These are phyloP conservation scores for Brenthis daphne DNA, from an alignment of 2,888 invertebrate species.

Conservation along the genomic window DNA sequence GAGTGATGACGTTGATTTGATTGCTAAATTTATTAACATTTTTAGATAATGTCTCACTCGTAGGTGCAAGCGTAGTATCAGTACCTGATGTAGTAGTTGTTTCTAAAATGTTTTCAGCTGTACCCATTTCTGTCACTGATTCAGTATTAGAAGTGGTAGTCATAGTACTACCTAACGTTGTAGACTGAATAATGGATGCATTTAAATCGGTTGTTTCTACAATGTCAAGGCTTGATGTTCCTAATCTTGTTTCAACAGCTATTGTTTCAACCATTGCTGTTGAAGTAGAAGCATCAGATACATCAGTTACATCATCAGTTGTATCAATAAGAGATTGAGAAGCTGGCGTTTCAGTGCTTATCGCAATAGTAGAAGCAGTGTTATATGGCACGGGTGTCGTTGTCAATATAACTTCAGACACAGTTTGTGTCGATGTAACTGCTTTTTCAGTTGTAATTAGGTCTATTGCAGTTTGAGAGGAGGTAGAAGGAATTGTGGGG, in stretches of 20 bases:
- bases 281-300: slow-evolving; percentile 41
- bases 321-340: slow-evolving; percentile 38
- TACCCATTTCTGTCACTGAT: slow-evolving; percentile 46
- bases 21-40: slow-evolving; percentile 49
- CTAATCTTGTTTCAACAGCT: slow-evolving; percentile 23
- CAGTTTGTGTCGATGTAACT: slow-evolving; percentile 36
- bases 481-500: slow-evolving; percentile 46
- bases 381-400: slow-evolving; percentile 27
- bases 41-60: slow-evolving; percentile 50
- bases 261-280: slow-evolving; percentile 18
- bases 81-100: slow-evolving; percentile 49
- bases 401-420: slow-evolving; percentile 22
- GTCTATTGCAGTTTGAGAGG: slow-evolving; percentile 43
- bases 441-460: slow-evolving; percentile 29
- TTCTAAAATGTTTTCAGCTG: slow-evolving; percentile 48
- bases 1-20: slow-evolving; percentile 50
- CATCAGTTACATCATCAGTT: slow-evolving; percentile 43
- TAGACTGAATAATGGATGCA: slow-evolving; percentile 42
- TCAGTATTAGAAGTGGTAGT: slow-evolving; percentile 50
- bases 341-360: slow-evolving; percentile 37
- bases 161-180: slow-evolving; percentile 47
- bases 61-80: slow-evolving; percentile 45
- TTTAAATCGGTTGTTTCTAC: slow-evolving; percentile 37
- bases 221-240: slow-evolving; percentile 15
- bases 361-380: slow-evolving; percentile 33